Conservation (phyloP, 2,888 invertebrate genomes). For the Tipula vernalis region DNA sequence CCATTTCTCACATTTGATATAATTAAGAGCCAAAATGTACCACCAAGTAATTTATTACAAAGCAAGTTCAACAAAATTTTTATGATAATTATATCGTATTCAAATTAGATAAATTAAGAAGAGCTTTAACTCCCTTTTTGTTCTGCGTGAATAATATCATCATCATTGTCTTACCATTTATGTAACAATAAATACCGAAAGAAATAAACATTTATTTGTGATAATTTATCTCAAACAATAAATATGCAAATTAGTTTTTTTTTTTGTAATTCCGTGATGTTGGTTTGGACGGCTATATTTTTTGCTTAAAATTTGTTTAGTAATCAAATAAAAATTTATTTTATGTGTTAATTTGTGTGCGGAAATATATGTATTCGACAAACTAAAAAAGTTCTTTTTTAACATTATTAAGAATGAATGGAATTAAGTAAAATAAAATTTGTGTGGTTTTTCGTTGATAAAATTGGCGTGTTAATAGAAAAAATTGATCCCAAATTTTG, state of each 20-base stretch:
- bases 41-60: not conserved
- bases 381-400: not conserved
- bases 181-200: not conserved
- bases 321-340: not conserved
- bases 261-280: not conserved
- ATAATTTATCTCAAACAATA: not conserved
- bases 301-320: not conserved
- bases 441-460: not conserved
- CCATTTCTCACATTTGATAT: not conserved
- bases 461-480: not conserved
- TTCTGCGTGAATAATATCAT: not conserved
- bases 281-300: not conserved
- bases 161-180: not conserved
- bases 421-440: not conserved
- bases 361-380: not conserved
- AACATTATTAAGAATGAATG: not conserved
- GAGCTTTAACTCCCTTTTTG: not conserved
- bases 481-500: not conserved
- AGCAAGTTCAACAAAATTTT: not conserved
- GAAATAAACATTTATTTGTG: not conserved
- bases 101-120: not conserved
- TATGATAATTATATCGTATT: not conserved
- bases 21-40: not conserved
- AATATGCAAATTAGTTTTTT: not conserved
- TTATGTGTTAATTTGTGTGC: not conserved